Base-by-base conservation (phyloP, 2,888 invertebrate species). In the Amblyjoppa proteus region DNA sequence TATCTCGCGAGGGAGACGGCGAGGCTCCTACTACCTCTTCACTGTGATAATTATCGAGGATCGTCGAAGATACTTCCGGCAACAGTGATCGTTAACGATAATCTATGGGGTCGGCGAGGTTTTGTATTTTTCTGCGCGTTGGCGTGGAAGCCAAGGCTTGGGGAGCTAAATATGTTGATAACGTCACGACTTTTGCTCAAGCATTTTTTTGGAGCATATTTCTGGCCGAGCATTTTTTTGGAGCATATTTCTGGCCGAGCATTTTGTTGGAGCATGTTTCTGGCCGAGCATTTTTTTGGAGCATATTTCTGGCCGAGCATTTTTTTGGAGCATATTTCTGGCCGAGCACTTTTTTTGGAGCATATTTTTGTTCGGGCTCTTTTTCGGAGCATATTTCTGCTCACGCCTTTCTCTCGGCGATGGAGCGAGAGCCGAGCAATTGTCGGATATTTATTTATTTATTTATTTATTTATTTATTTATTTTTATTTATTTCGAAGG, bases 61-160 rank as follows among this genome's bases (percentile, higher is more conserved):
- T 34, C 34, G 16, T 49, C 51, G 34, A 25, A n/a, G 45, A 41
- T 38, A 41, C 77, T 79, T 83, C 68, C 78, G 83, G 66, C 58
- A 77, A 71, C 66, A 25, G 20, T 71, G 77, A 71, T 75, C 61
- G 45, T 45, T 64, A 64, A 61, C 1, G 61, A 61, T 34, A 16
- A 61, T 28, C 16, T 9, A 34, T 34, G 61, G 28, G 61, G 61
- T 31, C 28, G 61, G 16, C 16, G 31, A n/a, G 31, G 13, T 28
- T 16, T 61, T 28, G 31, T 61, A 61, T 31, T 61, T 61, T 16
- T 61, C n/a, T 16, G 16, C 45, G 1, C n/a, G 4, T 13, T 34
- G 34, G 16, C 31, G 11, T 1, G 16, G 31, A 61, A 31, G 31
- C 5, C 31, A 16, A 61, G 20, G 13, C 45, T 45, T 3, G 13